phyloP scores from a whole-genome alignment of 2,888 invertebrate genomes.

The Eristalis tenax region DNA sequence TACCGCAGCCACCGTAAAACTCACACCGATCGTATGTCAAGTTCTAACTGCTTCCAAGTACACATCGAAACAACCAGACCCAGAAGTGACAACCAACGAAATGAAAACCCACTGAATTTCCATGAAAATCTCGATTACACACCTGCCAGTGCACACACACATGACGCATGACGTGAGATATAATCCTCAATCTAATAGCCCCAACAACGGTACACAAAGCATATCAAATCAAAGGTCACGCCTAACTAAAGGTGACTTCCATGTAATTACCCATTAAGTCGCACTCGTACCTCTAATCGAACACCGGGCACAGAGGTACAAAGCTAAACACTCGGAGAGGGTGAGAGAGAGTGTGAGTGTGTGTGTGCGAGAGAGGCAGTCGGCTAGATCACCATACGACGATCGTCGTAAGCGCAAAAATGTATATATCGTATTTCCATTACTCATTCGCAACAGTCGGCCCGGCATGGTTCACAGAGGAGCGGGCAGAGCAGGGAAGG shows the following conservation, averaged over 20 bases:
- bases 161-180: neutral
- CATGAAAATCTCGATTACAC: conserved; percentile 58
- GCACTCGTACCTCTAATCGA: neutral
- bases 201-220: conserved; percentile 28
- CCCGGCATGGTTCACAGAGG: neutral
- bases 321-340: no score
- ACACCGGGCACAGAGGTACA: no score
- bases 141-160: conserved; percentile 1
- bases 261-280: conserved; percentile 22
- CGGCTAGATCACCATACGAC: neutral
- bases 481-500: neutral
- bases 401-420: conserved; percentile 13
- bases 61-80: neutral
- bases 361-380: neutral
- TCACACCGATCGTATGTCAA: neutral
- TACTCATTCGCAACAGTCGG: conserved; percentile 31
- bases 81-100: neutral
- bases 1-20: neutral
- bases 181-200: neutral
- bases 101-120: conserved; percentile 10
- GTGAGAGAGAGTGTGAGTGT: no score
- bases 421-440: conserved; percentile 62
- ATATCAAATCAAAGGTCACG: conserved; percentile 62
- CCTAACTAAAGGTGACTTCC: conserved; percentile 52
- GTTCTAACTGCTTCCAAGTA: neutral